Percentiles rank a stretch among this genome's conserved stretches.
Conservation (phyloP, 2,888 invertebrate species). For the Tiliacea aurago region DNA sequence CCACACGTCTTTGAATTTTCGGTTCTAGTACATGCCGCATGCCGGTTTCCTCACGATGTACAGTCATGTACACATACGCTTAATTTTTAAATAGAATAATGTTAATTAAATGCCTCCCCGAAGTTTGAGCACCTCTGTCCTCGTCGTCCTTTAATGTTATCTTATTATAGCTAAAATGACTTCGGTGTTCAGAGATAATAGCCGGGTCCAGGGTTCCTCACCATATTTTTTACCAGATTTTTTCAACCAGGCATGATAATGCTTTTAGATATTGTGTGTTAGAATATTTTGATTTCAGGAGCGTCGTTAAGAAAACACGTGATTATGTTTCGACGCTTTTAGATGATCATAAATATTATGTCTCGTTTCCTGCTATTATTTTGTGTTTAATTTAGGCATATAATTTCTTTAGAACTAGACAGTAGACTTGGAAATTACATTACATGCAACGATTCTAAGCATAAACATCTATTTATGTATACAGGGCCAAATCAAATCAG, state of each 20-base stretch:
- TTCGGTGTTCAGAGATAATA: constrained; percentile 90
- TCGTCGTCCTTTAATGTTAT: constrained; percentile 88
- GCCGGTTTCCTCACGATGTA: too few relatives aligned
- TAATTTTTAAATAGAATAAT: not conserved
- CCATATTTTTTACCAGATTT: constrained; percentile 84
- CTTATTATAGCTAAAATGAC: constrained; percentile 91
- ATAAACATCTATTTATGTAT: not conserved
- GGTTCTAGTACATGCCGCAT: too few relatives aligned
- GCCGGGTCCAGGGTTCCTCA: constrained; percentile 82
- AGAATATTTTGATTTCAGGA: constrained; percentile 82
- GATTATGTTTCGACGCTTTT: constrained; percentile 52
- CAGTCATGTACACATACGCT: too few relatives aligned
- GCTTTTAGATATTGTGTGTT: constrained; percentile 87
- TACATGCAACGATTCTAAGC: not conserved
- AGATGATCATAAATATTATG: constrained; percentile 36
- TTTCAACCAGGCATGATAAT: constrained; percentile 81
- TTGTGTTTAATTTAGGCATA: constrained; percentile 13
- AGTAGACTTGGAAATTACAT: not conserved
- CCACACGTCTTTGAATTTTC: too few relatives aligned
- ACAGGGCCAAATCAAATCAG: too few relatives aligned
- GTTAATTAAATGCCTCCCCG: constrained; percentile 33
- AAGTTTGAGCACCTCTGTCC: constrained; percentile 77
- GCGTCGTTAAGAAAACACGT: constrained; percentile 64
- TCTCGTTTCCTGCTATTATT: constrained; percentile 37
- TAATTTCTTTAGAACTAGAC: not conserved